Conservation (phyloP, 2,113 vertebrate species). For the Atractosteus spatula region DNA sequence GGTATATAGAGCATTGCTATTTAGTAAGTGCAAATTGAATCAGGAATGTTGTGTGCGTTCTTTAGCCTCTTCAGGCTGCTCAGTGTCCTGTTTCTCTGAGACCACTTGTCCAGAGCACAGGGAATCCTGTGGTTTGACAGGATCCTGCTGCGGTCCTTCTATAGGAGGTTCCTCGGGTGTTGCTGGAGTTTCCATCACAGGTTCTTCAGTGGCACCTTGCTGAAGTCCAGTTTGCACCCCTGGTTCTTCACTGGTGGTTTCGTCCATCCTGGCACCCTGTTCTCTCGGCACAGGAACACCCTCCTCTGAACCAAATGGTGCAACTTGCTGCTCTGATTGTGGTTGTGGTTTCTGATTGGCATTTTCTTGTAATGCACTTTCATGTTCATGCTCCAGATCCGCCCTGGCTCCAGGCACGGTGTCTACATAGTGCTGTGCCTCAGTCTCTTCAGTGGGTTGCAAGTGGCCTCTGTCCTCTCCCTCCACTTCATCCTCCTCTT, state of each 20-base stretch:
- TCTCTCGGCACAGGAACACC: background rate
- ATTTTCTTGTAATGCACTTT: conserved; percentile 12
- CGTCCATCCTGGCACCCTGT: conserved; percentile 4
- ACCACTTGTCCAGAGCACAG: conserved; percentile 15
- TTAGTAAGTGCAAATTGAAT: background rate
- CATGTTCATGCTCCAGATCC: conserved; percentile 7
- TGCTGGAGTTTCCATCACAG: conserved; percentile 16
- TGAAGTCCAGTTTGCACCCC: conserved; percentile 16
- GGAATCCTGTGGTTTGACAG: conserved; percentile 12
- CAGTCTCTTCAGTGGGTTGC: conserved; percentile 9
- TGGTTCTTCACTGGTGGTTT: conserved; percentile 10
- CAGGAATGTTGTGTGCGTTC: conserved; percentile 13
- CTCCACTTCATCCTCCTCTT: conserved; percentile 19
- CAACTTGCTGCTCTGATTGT: conserved; percentile 11
- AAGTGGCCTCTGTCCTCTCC: conserved; percentile 9
- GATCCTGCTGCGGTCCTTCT: conserved; percentile 10
- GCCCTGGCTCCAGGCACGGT: background rate
- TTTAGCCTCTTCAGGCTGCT: conserved; percentile 2
- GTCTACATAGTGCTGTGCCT: conserved; percentile 2
- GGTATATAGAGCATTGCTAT: background rate
- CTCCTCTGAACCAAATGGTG: background rate
- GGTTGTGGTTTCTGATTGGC: conserved; percentile 22
- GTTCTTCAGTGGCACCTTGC: conserved; percentile 31
- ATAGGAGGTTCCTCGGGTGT: background rate
- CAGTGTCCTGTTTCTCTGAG: conserved; percentile 15